A percentile compares a stretch with the other conserved stretches of the same genome.
phyloP scores from a whole-genome alignment of 1,140 invertebrate species.

The Trissolcus basalis region DNA sequence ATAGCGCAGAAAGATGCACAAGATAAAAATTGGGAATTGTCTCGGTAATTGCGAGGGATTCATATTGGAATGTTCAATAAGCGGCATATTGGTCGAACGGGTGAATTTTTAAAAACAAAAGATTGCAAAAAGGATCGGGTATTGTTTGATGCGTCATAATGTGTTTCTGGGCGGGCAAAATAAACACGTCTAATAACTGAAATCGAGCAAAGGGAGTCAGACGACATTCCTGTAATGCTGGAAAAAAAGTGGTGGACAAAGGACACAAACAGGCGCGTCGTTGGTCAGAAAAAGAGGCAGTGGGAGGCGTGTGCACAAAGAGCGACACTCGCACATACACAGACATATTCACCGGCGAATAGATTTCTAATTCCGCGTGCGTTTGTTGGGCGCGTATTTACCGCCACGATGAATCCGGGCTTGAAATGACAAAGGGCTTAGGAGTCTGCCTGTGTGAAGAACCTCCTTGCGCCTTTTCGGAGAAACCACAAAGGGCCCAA shows the following conservation, averaged over 20 bases:
- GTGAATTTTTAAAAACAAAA: no score
- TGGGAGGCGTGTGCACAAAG: constrained; percentile 1
- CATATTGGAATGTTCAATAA: no score
- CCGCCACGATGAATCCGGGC: constrained; percentile 33
- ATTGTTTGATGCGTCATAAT: no score
- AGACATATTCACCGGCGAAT: constrained; percentile 12
- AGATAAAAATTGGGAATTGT: no score
- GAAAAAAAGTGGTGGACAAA: constrained; percentile 23
- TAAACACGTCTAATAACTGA: constrained; percentile 30
- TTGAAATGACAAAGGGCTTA: constrained; percentile 43
- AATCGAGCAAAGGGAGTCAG: constrained; percentile 20
- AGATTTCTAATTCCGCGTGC: constrained; percentile 45
- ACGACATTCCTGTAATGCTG: constrained; percentile 21
- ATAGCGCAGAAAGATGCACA: no score
- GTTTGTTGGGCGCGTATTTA: constrained; percentile 42
- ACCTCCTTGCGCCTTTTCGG: constrained; percentile 39
- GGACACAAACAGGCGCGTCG: constrained; percentile 25
- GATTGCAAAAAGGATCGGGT: no score
- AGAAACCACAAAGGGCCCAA: constrained; percentile 43
- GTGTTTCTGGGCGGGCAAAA: constrained; percentile 11
- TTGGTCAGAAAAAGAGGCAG: constrained; percentile 16
- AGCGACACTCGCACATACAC: constrained; percentile 1
- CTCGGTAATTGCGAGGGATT: no score
- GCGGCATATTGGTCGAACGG: no score
- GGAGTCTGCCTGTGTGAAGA: constrained; percentile 25